These are phyloP conservation scores for Drosophila falleni DNA, from an alignment of 2,888 invertebrate species.

Conservation along the genomic window DNA sequence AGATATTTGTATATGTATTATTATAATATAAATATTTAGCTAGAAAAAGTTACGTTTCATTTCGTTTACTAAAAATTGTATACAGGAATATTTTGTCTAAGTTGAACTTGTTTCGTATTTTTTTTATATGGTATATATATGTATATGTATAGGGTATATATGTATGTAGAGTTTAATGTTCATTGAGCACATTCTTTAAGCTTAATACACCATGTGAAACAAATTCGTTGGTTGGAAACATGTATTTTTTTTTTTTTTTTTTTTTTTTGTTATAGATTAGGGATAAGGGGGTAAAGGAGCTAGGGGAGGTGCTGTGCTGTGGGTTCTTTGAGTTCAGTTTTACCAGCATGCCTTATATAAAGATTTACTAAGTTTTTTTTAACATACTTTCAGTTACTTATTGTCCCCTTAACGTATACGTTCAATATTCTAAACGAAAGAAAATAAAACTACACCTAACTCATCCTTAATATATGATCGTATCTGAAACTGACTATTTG, in stretches of 20 bases:
- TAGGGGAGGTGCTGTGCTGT: slow-evolving; percentile 2
- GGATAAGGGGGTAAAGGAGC: not conserved
- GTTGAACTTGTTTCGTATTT: slow-evolving; percentile 50
- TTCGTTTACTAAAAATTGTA: slow-evolving; percentile 64
- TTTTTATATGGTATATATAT: slow-evolving; percentile 12
- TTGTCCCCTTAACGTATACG: slow-evolving; percentile 80
- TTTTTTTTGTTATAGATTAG: slow-evolving; percentile 7
- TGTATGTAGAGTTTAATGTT: slow-evolving; percentile 30
- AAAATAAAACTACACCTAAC: slow-evolving; percentile 21
- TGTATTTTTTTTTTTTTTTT: slow-evolving; percentile 10
- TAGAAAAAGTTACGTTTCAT: slow-evolving; percentile 58
- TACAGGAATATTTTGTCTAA: slow-evolving; percentile 72
- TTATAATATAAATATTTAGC: slow-evolving; percentile 68
- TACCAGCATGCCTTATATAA: slow-evolving; percentile 8
- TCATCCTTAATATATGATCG: slow-evolving; percentile 1
- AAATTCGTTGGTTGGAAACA: slow-evolving; percentile 72
- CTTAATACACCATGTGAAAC: slow-evolving; percentile 70
- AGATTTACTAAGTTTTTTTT: slow-evolving; percentile 28
- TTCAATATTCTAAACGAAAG: slow-evolving; percentile 33
- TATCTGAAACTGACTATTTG: slow-evolving; percentile 21
- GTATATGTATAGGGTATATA: slow-evolving; percentile 22
- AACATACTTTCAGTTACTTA: slow-evolving; percentile 64
- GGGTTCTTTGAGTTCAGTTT: slow-evolving; percentile 2
- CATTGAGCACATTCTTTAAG: slow-evolving; percentile 59
- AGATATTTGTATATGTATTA: slow-evolving; percentile 51